Evolutionary conservation across 2,113 vertebrate genomes (phyloP).

Genomic region (Sula dactylatra): DNA sequence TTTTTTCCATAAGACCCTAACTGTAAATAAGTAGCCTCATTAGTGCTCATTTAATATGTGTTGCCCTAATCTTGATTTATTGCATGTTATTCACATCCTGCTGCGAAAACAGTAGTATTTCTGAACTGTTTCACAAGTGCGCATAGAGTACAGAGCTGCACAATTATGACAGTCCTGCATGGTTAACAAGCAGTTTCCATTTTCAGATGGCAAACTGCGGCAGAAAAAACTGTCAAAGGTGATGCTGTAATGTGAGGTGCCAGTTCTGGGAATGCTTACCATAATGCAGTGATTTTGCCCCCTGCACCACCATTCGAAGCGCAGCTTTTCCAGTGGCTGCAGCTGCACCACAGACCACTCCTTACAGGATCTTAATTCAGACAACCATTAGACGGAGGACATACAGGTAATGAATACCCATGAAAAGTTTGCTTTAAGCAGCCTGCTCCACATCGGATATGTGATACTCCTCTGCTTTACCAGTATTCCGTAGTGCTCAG

Average conservation of each 20-base stretch:
- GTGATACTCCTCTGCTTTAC: no score
- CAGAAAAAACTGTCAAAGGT: background rate
- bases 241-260: background rate
- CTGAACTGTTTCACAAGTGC: background rate
- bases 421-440: background rate
- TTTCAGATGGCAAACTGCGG: background rate
- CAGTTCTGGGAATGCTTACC: background rate
- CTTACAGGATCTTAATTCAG: background rate
- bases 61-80: background rate
- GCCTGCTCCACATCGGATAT: background rate
- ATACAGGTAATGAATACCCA: background rate
- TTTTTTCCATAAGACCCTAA: background rate
- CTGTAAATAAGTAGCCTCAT: background rate
- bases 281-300: background rate
- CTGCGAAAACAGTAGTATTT: background rate
- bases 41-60: background rate
- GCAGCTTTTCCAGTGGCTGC: background rate
- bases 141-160: background rate
- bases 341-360: background rate
- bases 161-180: background rate
- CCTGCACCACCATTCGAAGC: background rate
- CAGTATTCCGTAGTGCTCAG: background rate
- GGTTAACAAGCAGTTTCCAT: background rate
- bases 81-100: background rate
- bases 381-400: rapidly evolving